phyloP scores from a whole-genome alignment of 2,113 vertebrate genomes.

The Sinocyclocheilus maitianheensis region DNA sequence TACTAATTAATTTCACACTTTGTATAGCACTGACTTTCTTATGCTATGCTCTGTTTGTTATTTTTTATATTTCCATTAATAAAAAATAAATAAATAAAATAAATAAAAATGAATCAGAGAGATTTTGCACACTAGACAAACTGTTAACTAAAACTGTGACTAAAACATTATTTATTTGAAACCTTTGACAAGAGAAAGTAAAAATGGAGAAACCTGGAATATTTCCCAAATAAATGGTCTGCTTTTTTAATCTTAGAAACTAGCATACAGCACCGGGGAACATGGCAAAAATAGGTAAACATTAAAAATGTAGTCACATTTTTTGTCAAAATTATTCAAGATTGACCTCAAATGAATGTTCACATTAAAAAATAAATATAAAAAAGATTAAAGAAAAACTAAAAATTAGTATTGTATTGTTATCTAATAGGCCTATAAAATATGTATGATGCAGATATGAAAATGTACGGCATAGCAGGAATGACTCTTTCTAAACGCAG shows the following conservation, averaged over 20 bases:
- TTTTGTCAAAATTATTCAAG: not conserved
- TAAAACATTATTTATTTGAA: not conserved
- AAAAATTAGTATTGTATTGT: not conserved
- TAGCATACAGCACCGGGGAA: not conserved
- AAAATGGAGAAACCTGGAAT: not conserved
- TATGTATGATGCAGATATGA: not conserved
- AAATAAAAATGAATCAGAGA: too few relatives aligned
- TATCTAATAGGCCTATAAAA: not conserved
- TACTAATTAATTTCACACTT: too few relatives aligned
- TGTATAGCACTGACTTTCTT: too few relatives aligned
- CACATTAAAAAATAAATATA: not conserved
- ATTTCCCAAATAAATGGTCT: not conserved
- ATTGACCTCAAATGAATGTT: not conserved
- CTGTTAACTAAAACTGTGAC: too few relatives aligned
- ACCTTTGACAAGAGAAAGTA: not conserved
- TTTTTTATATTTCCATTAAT: too few relatives aligned
- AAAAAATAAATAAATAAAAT: too few relatives aligned
- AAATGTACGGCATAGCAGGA: not conserved
- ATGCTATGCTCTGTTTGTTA: too few relatives aligned
- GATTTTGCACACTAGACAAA: not conserved
- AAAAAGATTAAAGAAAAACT: too few relatives aligned
- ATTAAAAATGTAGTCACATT: not conserved
- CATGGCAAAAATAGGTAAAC: not conserved
- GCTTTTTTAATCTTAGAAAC: not conserved
- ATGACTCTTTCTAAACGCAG: not conserved